Conservation (phyloP, 2,888 invertebrate species). For the Hydriomena furcata region DNA sequence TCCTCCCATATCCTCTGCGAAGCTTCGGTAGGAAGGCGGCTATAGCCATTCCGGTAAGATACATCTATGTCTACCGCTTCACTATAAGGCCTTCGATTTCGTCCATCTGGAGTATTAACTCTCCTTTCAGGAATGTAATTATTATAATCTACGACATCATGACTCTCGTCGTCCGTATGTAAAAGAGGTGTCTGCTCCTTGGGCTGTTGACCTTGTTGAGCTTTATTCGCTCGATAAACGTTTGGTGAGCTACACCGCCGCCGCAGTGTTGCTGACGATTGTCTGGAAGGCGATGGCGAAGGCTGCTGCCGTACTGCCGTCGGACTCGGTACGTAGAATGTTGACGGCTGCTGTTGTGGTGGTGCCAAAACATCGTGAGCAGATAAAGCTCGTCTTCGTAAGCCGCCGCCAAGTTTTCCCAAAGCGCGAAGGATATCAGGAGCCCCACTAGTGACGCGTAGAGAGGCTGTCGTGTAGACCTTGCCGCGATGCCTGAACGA, state of each 20-base stretch:
- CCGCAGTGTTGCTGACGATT: slow-evolving; percentile 59
- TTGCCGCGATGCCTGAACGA: slow-evolving; percentile 78
- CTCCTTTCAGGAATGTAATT: slow-evolving; percentile 63
- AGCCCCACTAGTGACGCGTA: slow-evolving; percentile 82
- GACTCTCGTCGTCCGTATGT: slow-evolving; percentile 66
- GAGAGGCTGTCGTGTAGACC: slow-evolving; percentile 77
- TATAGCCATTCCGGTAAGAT: slow-evolving; percentile 71
- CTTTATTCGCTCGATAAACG: slow-evolving; percentile 65
- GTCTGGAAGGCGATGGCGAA: slow-evolving; percentile 69
- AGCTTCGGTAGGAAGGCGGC: slow-evolving; percentile 56
- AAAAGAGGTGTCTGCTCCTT: slow-evolving; percentile 65
- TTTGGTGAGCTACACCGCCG: slow-evolving; percentile 77
- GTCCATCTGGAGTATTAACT: slow-evolving; percentile 57
- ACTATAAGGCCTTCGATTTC: slow-evolving; percentile 72
- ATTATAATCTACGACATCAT: slow-evolving; percentile 69
- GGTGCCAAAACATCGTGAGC: slow-evolving; percentile 87
- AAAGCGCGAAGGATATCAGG: slow-evolving; percentile 87
- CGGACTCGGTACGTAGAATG: slow-evolving; percentile 89
- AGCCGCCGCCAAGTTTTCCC: slow-evolving; percentile 87
- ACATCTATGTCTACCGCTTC: slow-evolving; percentile 73
- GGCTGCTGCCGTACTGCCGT: slow-evolving; percentile 73
- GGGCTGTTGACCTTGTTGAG: slow-evolving; percentile 42
- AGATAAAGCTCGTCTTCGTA: slow-evolving; percentile 86
- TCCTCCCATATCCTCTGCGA: slow-evolving; percentile 73
- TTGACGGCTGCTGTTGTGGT: slow-evolving; percentile 82